These are phyloP conservation scores for Caenorhabditis brenneri DNA, from an alignment of 1,140 invertebrate species.

Conservation along the genomic window DNA sequence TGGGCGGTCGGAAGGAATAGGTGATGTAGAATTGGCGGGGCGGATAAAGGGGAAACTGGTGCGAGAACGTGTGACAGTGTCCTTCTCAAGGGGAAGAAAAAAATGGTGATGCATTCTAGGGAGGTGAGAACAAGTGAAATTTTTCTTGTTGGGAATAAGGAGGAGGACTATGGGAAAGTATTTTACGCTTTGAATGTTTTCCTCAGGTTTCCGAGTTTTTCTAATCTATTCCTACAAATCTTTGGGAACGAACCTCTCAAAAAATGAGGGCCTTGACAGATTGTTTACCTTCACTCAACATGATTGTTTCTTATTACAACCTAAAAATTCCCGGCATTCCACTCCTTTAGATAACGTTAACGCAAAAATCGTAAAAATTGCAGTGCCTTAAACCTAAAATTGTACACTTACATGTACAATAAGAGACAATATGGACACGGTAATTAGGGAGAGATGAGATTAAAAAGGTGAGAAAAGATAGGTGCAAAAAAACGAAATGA, in stretches of 20 bases:
- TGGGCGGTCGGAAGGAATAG: slow-evolving; percentile 6
- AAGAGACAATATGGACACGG: too few species aligned
- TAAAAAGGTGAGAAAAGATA: background rate
- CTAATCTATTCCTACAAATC: too few species aligned
- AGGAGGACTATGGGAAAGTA: background rate
- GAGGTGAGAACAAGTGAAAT: slow-evolving; percentile 3
- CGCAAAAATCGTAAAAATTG: background rate
- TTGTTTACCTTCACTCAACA: too few species aligned
- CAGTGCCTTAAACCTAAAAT: background rate
- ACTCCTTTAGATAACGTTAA: background rate
- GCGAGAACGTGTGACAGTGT: background rate
- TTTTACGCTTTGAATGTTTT: too few species aligned
- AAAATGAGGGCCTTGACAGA: too few species aligned
- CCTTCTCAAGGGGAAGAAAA: background rate
- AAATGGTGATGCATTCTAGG: background rate
- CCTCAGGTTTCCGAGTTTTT: too few species aligned
- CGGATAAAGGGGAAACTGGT: background rate
- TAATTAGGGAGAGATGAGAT: background rate
- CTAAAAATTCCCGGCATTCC: background rate
- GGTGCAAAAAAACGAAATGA: background rate
- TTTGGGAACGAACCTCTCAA: too few species aligned
- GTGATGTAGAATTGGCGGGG: background rate
- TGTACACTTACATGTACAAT: too few species aligned
- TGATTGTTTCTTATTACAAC: background rate
- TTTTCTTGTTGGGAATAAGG: background rate